These are phyloP conservation scores for Tiphia femorata DNA, from an alignment of 2,888 invertebrate genomes.

Conservation along the genomic window DNA sequence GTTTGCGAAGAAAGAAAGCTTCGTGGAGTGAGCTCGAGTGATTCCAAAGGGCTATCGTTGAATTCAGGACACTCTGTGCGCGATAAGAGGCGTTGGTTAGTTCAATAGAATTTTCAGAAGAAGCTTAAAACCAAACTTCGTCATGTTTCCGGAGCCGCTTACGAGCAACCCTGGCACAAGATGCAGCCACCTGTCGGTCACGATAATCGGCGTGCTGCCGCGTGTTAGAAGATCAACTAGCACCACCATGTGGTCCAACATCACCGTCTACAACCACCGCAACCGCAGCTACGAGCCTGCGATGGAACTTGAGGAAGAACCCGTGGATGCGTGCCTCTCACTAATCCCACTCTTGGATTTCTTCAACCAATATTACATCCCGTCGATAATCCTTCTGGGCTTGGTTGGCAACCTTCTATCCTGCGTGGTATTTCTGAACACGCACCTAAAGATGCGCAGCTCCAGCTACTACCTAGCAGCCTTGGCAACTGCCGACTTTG, in stretches of 20 bases:
- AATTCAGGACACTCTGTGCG: too few species aligned
- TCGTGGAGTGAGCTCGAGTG: too few species aligned
- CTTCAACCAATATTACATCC: slow-evolving; percentile 74
- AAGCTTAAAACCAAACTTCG: too few species aligned
- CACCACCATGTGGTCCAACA: slow-evolving; percentile 16
- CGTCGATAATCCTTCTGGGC: slow-evolving; percentile 73
- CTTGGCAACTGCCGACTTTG: slow-evolving; percentile 74
- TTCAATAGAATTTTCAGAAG: too few species aligned
- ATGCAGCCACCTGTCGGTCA: too few species aligned
- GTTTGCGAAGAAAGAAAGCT: too few species aligned
- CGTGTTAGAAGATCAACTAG: slow-evolving; percentile 28
- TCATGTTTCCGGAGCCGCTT: too few species aligned
- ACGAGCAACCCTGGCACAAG: too few species aligned
- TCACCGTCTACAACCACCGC: slow-evolving; percentile 21
- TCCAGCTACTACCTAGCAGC: slow-evolving; percentile 77
- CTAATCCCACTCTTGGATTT: slow-evolving; percentile 66
- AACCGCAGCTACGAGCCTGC: slow-evolving; percentile 34
- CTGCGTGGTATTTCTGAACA: slow-evolving; percentile 74
- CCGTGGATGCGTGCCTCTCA: slow-evolving; percentile 49
- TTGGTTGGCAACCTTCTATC: slow-evolving; percentile 74
- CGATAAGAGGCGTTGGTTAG: too few species aligned
- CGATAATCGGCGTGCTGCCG: slow-evolving; percentile 1
- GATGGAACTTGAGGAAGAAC: slow-evolving; percentile 47
- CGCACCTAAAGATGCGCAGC: slow-evolving; percentile 74
- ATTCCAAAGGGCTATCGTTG: too few species aligned